These are phyloP conservation scores for Aramus guarauna DNA, from an alignment of 2,113 vertebrate species.

Conservation along the genomic window DNA sequence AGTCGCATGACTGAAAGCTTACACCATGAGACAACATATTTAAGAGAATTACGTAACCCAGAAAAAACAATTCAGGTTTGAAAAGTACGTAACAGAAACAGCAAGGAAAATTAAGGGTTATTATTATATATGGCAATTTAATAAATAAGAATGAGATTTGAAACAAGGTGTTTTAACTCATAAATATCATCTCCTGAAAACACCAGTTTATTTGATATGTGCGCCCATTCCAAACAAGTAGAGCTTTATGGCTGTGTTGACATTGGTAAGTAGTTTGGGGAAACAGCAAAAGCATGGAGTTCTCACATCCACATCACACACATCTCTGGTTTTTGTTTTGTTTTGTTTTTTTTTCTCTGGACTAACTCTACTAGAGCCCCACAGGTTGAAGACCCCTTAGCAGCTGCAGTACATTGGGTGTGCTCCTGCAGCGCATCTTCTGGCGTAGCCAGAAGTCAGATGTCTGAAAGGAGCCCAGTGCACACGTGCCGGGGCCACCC, in stretches of 20 bases:
- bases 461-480: neutral
- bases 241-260: neutral
- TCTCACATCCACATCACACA: neutral
- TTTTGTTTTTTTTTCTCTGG: neutral
- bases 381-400: neutral
- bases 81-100: neutral
- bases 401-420: neutral
- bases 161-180: neutral
- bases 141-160: neutral
- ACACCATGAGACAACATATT: neutral
- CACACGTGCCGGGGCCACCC: neutral
- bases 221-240: neutral
- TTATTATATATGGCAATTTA: neutral
- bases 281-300: neutral
- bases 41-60: neutral
- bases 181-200: neutral
- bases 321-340: accelerated
- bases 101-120: neutral
- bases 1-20: neutral
- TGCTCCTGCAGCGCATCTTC: neutral
- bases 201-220: neutral
- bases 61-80: neutral
- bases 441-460: neutral
- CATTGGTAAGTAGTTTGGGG: neutral
- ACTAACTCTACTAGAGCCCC: neutral